These are phyloP conservation scores for Amphiprion ocellaris DNA, from an alignment of 2,113 vertebrate species.

Conservation along the genomic window DNA sequence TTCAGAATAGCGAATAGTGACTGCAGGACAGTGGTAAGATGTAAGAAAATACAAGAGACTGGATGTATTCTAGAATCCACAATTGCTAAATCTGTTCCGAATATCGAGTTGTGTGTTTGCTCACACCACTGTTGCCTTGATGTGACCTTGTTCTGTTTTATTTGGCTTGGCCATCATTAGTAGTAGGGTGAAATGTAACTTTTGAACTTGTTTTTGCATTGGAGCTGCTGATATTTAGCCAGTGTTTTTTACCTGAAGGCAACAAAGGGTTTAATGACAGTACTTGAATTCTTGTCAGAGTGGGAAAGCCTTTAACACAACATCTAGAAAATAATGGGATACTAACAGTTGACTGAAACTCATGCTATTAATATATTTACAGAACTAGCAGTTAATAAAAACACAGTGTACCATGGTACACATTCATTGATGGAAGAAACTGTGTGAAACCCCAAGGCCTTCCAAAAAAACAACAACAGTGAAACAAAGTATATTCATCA, in stretches of 20 bases:
- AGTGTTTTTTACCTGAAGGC: background rate
- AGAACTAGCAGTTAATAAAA: background rate
- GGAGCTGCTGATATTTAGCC: background rate
- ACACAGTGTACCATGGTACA: background rate
- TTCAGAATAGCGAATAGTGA: background rate
- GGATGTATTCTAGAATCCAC: background rate
- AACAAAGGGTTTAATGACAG: background rate
- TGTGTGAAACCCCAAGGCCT: no score
- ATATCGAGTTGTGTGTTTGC: background rate
- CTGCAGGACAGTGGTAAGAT: background rate
- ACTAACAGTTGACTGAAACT: background rate
- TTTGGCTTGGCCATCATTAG: slow-evolving; percentile 22
- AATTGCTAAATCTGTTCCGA: background rate
- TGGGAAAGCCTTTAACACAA: background rate
- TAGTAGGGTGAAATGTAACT: background rate
- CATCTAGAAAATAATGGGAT: background rate
- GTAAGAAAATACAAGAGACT: background rate
- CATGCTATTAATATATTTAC: background rate
- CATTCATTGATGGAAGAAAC: background rate
- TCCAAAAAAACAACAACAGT: no score
- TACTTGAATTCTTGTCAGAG: background rate
- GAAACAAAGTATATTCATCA: no score
- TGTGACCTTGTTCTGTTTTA: slow-evolving; percentile 26
- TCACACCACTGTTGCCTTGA: slow-evolving; percentile 4
- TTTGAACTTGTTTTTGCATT: background rate